Evolutionary conservation across 2,113 vertebrate genomes (phyloP).

Genomic region (Vidua chalybeata): DNA sequence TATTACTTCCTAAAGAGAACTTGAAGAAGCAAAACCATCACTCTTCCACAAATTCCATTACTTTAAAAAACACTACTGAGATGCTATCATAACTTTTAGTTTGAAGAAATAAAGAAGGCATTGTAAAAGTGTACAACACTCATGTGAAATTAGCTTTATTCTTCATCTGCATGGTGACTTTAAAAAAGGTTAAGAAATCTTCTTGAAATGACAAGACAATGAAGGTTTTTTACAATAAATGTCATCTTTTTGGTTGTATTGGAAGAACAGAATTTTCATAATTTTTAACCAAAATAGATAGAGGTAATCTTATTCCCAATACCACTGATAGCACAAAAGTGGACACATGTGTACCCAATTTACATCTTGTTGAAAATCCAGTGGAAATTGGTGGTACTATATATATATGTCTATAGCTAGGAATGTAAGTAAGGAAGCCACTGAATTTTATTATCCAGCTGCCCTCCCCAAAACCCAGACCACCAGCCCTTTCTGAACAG

Average conservation of each 20-base stretch:
- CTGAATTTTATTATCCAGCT: background rate
- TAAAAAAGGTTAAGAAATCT: background rate
- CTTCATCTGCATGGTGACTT: background rate
- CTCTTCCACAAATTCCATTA: conserved; percentile 1
- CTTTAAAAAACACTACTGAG: background rate
- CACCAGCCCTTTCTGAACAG: background rate
- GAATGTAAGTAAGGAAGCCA: background rate
- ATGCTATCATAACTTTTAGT: background rate
- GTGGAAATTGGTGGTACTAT: background rate
- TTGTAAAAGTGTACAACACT: background rate
- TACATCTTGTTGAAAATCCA: background rate
- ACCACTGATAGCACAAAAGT: background rate
- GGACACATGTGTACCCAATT: background rate
- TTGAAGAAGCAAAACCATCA: background rate
- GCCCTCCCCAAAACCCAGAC: background rate
- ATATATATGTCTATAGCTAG: background rate
- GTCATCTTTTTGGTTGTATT: background rate
- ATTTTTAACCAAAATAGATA: background rate
- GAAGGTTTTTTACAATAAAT: background rate
- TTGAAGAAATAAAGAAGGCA: background rate
- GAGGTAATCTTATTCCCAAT: background rate
- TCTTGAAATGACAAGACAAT: background rate
- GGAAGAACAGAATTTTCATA: background rate
- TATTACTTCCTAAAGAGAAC: conserved; percentile 28
- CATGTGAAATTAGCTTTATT: background rate